These are phyloP conservation scores for Coboldia fuscipes DNA, from an alignment of 1,140 invertebrate genomes.

Conservation along the genomic window DNA sequence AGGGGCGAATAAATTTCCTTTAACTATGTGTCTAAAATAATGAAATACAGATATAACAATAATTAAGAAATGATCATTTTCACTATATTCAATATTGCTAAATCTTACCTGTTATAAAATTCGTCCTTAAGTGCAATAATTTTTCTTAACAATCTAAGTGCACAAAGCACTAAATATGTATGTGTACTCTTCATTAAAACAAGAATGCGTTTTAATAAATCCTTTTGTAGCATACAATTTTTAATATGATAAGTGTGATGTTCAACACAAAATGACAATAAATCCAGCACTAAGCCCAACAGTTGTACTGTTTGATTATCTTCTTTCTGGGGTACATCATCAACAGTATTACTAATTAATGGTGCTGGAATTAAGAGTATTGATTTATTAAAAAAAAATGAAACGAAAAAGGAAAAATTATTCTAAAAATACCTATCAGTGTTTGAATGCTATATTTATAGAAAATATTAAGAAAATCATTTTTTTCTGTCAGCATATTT, in stretches of 20 bases:
- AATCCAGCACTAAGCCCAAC: constrained; percentile 79
- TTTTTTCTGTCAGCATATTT: constrained; percentile 96
- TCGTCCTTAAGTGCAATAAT: constrained; percentile 96
- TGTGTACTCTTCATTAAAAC: constrained; percentile 95
- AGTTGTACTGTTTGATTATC: constrained; percentile 93
- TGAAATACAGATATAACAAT: no score
- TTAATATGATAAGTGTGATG: constrained; percentile 98
- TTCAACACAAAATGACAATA: constrained; percentile 99
- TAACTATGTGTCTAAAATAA: constrained; percentile 62
- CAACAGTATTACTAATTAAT: constrained; percentile 70
- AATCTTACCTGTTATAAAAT: constrained; percentile 63
- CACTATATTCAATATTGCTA: not conserved
- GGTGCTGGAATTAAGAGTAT: constrained; percentile 38
- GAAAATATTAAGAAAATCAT: constrained; percentile 96
- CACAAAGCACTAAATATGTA: constrained; percentile 91
- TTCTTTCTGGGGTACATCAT: constrained; percentile 70
- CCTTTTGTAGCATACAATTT: constrained; percentile 93
- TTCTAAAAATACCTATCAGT: constrained; percentile 47
- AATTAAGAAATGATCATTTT: no score
- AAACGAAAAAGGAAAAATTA: not conserved
- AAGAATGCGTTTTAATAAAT: constrained; percentile 81
- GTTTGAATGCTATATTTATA: constrained; percentile 96
- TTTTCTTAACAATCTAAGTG: constrained; percentile 89
- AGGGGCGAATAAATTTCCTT: constrained; percentile 85
- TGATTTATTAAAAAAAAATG: not conserved